Conservation (phyloP, 2,113 vertebrate genomes). For the Chauna torquata region DNA sequence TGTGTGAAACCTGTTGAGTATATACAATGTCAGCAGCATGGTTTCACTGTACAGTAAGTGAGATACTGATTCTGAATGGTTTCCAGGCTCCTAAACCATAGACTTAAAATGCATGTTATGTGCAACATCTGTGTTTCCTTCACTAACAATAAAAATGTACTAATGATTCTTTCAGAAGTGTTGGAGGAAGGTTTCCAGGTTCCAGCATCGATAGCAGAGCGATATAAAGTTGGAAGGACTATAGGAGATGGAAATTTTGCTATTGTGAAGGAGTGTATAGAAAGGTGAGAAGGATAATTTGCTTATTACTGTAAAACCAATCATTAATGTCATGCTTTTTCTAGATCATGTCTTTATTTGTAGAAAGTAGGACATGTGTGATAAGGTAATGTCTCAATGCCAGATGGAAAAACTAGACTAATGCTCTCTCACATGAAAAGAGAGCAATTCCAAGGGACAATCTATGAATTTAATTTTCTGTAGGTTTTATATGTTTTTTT, state of each 20-base stretch:
- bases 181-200: constrained; percentile 88
- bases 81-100: constrained; percentile 53
- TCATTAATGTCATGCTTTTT: constrained; percentile 31
- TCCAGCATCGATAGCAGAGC: constrained; percentile 90
- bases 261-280: constrained; percentile 96
- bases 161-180: constrained; percentile 84
- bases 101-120: constrained; percentile 61
- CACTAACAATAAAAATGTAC: constrained; percentile 74
- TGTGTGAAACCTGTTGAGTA: constrained; percentile 62
- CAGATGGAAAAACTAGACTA: constrained; percentile 20
- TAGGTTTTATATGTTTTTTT: neutral
- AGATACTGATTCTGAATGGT: constrained; percentile 53
- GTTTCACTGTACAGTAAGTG: constrained; percentile 56
- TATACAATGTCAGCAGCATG: constrained; percentile 36
- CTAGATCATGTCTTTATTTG: constrained; percentile 33
- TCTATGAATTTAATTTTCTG: constrained; percentile 35
- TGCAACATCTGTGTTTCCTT: constrained; percentile 74
- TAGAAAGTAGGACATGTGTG: neutral
- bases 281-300: constrained; percentile 81
- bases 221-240: constrained; percentile 95
- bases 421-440: constrained; percentile 24
- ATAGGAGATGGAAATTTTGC: constrained; percentile 98
- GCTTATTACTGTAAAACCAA: constrained; percentile 29
- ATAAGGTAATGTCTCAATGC: constrained; percentile 27
- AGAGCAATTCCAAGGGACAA: neutral